A percentile compares a stretch with the other conserved stretches of the same genome.
phyloP scores from a whole-genome alignment of 2,797 vertebrate species.

The Alexandromys oeconomus region DNA sequence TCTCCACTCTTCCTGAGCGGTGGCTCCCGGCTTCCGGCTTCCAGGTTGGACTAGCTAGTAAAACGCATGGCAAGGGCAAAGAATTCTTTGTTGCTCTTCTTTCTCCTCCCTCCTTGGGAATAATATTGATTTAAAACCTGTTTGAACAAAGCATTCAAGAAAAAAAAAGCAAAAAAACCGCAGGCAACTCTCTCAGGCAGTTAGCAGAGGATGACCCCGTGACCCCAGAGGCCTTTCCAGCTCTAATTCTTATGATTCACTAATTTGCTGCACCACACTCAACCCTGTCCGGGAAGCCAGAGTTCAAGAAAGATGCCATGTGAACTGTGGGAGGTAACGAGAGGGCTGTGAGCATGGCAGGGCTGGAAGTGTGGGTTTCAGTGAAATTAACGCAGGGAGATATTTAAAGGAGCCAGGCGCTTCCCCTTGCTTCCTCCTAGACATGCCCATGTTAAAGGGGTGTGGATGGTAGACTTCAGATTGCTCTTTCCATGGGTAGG shows the following conservation, averaged over 20 bases:
- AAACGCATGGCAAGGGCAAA: neutral
- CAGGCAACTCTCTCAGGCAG: conserved; percentile 69
- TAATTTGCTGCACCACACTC: conserved; percentile 78
- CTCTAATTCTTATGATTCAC: conserved; percentile 83
- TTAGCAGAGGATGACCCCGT: conserved; percentile 78
- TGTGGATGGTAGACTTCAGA: conserved; percentile 53
- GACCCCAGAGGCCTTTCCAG: conserved; percentile 77
- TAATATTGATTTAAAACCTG: conserved; percentile 74
- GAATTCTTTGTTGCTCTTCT: conserved; percentile 14
- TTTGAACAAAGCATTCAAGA: conserved; percentile 73
- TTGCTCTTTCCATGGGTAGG: conserved; percentile 54
- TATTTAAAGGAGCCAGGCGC: conserved; percentile 74
- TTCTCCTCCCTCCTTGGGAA: conserved; percentile 11
- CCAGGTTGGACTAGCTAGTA: conserved; percentile 16
- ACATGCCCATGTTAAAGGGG: conserved; percentile 64
- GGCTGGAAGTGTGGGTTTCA: conserved; percentile 73
- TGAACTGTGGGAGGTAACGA: conserved; percentile 80
- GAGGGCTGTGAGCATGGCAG: conserved; percentile 66
- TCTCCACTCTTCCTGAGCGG: neutral
- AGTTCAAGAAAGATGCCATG: conserved; percentile 81
- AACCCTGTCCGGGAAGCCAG: conserved; percentile 77
- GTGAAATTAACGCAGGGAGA: conserved; percentile 78
- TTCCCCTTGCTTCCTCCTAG: neutral
- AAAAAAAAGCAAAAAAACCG: conserved; percentile 12
- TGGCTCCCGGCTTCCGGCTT: conserved; percentile 7